phyloP scores from a whole-genome alignment of 2,888 invertebrate species.

The Cosmia trapezina region DNA sequence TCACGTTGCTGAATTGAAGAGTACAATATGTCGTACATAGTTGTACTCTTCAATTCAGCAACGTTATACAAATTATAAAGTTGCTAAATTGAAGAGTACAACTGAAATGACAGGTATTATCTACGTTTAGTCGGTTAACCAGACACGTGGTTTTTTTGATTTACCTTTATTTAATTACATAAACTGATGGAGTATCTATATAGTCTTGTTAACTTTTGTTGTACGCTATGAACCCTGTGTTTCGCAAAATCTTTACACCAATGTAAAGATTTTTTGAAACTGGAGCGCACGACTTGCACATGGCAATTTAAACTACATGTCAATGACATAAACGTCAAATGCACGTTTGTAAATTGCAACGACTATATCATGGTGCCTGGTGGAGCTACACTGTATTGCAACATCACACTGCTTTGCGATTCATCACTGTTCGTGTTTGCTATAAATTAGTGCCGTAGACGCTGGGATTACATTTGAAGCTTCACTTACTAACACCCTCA shows the following conservation, averaged over 20 bases:
- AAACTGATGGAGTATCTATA: no score
- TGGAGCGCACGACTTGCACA: background rate
- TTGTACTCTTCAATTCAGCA: no score
- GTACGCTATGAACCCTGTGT: background rate
- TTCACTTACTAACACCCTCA: constrained; percentile 16
- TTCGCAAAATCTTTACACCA: background rate
- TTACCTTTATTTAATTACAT: no score
- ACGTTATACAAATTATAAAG: no score
- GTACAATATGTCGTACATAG: no score
- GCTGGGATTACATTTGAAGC: constrained; percentile 28
- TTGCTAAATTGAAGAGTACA: no score
- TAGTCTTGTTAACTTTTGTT: background rate
- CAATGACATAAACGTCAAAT: background rate
- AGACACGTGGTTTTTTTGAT: no score
- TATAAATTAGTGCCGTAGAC: constrained; percentile 20
- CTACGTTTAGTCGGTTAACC: no score
- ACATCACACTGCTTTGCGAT: constrained; percentile 6
- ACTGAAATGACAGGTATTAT: no score
- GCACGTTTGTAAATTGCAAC: background rate
- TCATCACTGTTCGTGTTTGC: constrained; percentile 22
- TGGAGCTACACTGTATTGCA: background rate
- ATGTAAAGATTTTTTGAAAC: background rate
- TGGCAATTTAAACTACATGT: background rate
- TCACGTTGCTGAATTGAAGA: no score
- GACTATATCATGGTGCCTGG: background rate